Evolutionary conservation across 2,888 invertebrate genomes (phyloP), one percentile per base, ranked within the genome.

Genomic region (Eristalinus aeneus): DNA sequence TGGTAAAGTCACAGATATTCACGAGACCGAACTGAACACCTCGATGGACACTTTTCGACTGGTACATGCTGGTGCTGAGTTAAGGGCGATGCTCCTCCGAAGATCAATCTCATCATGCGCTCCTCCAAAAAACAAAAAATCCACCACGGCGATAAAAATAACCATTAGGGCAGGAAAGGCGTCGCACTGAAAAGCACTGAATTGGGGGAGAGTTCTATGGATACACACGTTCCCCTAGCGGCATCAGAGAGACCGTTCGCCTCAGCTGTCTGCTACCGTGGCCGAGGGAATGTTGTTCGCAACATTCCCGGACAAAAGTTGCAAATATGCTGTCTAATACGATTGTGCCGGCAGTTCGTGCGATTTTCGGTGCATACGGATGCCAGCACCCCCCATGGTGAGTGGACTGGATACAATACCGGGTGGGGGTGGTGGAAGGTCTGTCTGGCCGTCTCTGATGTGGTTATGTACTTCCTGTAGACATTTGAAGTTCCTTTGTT

Each of bases 11-110:
- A 16, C 46, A 46, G 46, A 16, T 46, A 56, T 56, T 23, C 56
- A 56, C 53, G 36, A 27, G 69, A 69, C n/a, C 56, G 83, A 83
- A 87, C 79, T 83, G 87, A 79, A 87, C 87, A 87, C 74, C 67
- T 68, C 87, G 83, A 74, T 79, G 72, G 87, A 87, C 87, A 79
- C 74, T 78, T 78, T 87, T 72, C 87, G 83, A 87, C 87, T 87
- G 83, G 46, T 75, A 83, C 74, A 67, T 27, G 2, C 27, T 78
- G 74, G 16, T 46, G 46, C 46, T 46, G 46, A n/a, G 46, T 83
- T 87, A 77, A 77, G 81, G 81, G 78, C 71, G 86, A 86, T 82
- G 82, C 73, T 77, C 68, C 64, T 77, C 72, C 27, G 27, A 46
- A 77, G 86, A 82, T 77, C 61, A 61, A 46, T 73, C 79, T 75